Evolutionary conservation across 1,140 invertebrate genomes (phyloP).

Genomic region (Cherax quadricarinatus): DNA sequence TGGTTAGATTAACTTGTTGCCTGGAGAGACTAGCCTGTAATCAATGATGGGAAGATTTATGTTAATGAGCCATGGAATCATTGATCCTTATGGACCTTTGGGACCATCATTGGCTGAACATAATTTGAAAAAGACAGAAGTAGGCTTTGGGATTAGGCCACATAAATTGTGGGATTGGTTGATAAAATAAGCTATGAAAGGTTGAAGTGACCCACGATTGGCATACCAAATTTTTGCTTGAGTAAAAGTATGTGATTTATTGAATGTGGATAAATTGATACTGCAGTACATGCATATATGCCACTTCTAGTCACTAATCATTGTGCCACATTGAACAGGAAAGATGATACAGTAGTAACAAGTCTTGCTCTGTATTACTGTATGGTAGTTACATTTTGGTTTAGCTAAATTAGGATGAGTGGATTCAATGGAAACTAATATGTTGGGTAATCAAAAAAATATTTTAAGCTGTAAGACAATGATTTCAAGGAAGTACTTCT

Average conservation of each 20-base stretch:
- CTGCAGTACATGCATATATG: background rate
- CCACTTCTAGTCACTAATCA: conserved; percentile 5
- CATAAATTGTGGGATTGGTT: background rate
- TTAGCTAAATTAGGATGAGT: background rate
- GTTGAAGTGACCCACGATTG: background rate
- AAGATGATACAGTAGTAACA: background rate
- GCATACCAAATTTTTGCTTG: background rate
- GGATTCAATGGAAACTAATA: background rate
- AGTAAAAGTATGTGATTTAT: background rate
- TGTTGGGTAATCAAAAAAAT: conserved; percentile 33
- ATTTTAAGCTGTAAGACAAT: conserved; percentile 30
- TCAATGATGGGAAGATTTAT: background rate
- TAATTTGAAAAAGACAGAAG: background rate
- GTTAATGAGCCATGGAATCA: conserved; percentile 13
- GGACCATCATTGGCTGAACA: conserved; percentile 6
- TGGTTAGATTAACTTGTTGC: conserved; percentile 10
- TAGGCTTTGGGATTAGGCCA: background rate
- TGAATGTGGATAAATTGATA: background rate
- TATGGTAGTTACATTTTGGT: background rate
- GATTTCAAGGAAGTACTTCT: conserved; percentile 2
- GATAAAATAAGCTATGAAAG: background rate
- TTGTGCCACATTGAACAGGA: conserved; percentile 5
- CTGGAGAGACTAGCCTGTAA: conserved; percentile 1
- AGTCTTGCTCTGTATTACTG: background rate
- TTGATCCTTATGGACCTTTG: background rate